Percentiles rank a stretch among this genome's conserved stretches.
phyloP scores from a whole-genome alignment of 2,113 vertebrate species.

The Mobula birostris region DNA sequence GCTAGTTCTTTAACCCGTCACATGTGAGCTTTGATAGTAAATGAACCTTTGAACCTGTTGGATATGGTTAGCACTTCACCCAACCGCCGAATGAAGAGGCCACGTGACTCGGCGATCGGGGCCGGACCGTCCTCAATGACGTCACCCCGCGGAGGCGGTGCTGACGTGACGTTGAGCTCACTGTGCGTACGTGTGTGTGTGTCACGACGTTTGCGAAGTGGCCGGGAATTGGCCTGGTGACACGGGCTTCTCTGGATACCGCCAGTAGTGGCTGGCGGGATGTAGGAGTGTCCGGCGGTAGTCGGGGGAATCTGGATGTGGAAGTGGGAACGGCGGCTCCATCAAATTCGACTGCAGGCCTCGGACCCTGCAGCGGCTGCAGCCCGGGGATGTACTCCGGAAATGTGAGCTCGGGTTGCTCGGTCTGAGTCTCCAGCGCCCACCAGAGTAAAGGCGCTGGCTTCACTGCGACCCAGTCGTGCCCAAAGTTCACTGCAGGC shows the following conservation, averaged over 20 bases:
- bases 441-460: too few relatives aligned
- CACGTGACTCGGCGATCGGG: background rate
- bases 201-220: too few relatives aligned
- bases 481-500: too few relatives aligned
- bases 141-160: background rate
- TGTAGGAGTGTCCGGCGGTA: background rate
- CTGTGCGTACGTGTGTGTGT: too few relatives aligned
- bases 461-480: background rate
- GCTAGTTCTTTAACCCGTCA: too few relatives aligned
- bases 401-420: background rate
- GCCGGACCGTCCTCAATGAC: background rate
- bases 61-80: too few relatives aligned
- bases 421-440: background rate
- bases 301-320: background rate
- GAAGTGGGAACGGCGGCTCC: background rate
- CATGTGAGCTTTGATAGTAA: too few relatives aligned
- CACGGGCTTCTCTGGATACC: background rate
- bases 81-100: background rate
- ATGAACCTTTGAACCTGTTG: too few relatives aligned
- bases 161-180: background rate
- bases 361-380: background rate
- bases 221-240: background rate
- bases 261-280: too few relatives aligned
- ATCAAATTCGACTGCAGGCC: background rate
- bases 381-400: background rate